Evolutionary conservation across 2,797 vertebrate genomes (phyloP), one percentile per base, ranked within the genome.

Genomic region (Falco peregrinus): DNA sequence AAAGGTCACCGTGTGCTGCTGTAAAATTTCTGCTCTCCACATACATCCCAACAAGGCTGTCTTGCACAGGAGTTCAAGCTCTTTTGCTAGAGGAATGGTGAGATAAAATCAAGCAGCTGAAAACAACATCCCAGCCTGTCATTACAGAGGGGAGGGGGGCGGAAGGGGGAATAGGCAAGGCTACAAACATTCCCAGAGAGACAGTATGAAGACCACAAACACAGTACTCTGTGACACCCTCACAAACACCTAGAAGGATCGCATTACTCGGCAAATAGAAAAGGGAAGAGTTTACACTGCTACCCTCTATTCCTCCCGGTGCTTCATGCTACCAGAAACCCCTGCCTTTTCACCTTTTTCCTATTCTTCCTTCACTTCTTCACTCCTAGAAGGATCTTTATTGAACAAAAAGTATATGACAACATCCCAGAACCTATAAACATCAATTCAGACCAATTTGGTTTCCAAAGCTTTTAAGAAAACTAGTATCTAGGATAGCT

Each of bases 1-100:
- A 94, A 94, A 90, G 78, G 67, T 90, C 92, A 74, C 73, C 50
- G 9, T 37, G 73, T 47, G 78, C 29, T 74, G 73, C 73, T 63
- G 60, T 25, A 69, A 47, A 51, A 69, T 26, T 37, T n/a, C 51
- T 73, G 48, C 71, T 73, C 35, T 14, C 61, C 5, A 7, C n/a
- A 6, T 11, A 48, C 50, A 61, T 64, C 74, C 39, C 60, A 35
- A 2, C 1, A 0, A 74, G 39, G 26, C 43, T 47, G 43, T 12
- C 73, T 22, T 25, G 13, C 16, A 18, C 16, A 16, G 48, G 29
- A 63, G 33, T 31, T 57, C 13, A 35, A 25, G 31, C 28, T 20
- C 43, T 73, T 51, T 18, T 20, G 35, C n/a, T 11, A 6, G 28
- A n/a, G 43, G 51, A n/a, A 67, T 28, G 17, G 10, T 1, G 15